Percentiles rank a stretch among this genome's conserved stretches.
Conservation (phyloP, 2,797 vertebrate genomes). For the Furcifer pardalis region DNA sequence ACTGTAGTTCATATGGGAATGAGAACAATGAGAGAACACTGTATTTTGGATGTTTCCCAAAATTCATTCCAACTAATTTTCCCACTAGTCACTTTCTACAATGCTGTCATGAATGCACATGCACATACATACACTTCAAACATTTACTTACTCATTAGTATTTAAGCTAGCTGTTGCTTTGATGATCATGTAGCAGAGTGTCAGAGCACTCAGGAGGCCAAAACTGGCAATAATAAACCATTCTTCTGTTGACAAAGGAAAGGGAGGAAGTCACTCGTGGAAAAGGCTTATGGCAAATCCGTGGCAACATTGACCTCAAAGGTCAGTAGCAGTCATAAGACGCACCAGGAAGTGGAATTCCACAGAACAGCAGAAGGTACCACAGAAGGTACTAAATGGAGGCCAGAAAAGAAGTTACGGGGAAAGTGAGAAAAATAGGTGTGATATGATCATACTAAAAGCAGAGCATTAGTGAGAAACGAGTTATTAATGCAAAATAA, state of each 20-base stretch:
- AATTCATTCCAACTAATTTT: constrained; percentile 17
- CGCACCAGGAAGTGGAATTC: constrained; percentile 79
- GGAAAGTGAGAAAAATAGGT: constrained; percentile 73
- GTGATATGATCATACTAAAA: constrained; percentile 64
- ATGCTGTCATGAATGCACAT: constrained; percentile 17
- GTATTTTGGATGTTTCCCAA: constrained; percentile 21
- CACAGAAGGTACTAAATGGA: constrained; percentile 76
- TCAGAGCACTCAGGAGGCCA: constrained; percentile 90
- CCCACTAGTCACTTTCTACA: constrained; percentile 28
- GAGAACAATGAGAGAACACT: constrained; percentile 13
- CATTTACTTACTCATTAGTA: constrained; percentile 85
- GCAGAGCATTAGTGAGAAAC: constrained; percentile 59
- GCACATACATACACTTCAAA: constrained; percentile 48
- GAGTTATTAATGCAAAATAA: constrained; percentile 49
- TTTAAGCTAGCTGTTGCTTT: constrained; percentile 87
- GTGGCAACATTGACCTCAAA: constrained; percentile 78
- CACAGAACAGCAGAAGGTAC: constrained; percentile 79
- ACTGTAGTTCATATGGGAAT: constrained; percentile 2
- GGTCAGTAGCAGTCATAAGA: constrained; percentile 75
- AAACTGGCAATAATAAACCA: constrained; percentile 96
- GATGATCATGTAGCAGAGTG: constrained; percentile 95
- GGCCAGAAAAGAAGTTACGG: constrained; percentile 75
- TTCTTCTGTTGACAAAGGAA: constrained; percentile 95
- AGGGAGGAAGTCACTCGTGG: constrained; percentile 87
- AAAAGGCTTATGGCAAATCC: constrained; percentile 79